These are phyloP conservation scores for Paracyclopina nana DNA, from an alignment of 1,140 invertebrate species.

Conservation along the genomic window DNA sequence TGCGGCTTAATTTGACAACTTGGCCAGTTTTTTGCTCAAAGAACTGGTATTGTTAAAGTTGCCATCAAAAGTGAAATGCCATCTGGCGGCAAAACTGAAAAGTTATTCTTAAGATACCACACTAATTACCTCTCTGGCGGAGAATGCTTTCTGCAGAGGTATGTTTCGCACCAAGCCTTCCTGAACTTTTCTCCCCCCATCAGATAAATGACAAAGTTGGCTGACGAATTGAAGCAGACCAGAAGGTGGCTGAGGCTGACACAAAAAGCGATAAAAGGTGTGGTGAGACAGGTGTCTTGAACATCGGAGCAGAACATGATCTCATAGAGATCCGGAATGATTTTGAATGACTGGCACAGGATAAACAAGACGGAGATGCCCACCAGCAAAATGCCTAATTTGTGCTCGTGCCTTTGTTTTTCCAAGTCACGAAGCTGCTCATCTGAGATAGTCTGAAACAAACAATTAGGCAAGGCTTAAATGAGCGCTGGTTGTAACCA, in stretches of 20 bases:
- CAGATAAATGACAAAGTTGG: background rate
- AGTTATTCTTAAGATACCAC: too few relatives aligned
- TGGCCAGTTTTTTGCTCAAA: too few relatives aligned
- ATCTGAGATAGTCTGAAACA: background rate
- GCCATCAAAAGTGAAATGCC: too few relatives aligned
- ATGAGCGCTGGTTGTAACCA: too few relatives aligned
- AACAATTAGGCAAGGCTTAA: too few relatives aligned
- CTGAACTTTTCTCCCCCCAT: slow-evolving; percentile 1
- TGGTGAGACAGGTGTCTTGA: background rate
- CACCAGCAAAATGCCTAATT: background rate
- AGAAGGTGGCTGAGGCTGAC: background rate
- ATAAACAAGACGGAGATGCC: background rate
- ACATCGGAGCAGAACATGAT: background rate
- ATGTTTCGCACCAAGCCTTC: background rate
- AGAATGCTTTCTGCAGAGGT: too few relatives aligned
- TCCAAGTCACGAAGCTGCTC: background rate
- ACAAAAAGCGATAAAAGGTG: background rate
- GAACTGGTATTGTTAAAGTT: too few relatives aligned
- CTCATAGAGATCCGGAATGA: background rate
- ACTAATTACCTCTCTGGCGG: too few relatives aligned
- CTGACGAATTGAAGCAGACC: background rate
- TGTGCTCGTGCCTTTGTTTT: background rate
- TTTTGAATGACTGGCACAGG: background rate
- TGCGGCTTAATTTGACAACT: too few relatives aligned
- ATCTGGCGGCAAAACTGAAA: too few relatives aligned